These are phyloP conservation scores for Bubalus kerabau DNA, from an alignment of 2,113 vertebrate species.

Conservation along the genomic window DNA sequence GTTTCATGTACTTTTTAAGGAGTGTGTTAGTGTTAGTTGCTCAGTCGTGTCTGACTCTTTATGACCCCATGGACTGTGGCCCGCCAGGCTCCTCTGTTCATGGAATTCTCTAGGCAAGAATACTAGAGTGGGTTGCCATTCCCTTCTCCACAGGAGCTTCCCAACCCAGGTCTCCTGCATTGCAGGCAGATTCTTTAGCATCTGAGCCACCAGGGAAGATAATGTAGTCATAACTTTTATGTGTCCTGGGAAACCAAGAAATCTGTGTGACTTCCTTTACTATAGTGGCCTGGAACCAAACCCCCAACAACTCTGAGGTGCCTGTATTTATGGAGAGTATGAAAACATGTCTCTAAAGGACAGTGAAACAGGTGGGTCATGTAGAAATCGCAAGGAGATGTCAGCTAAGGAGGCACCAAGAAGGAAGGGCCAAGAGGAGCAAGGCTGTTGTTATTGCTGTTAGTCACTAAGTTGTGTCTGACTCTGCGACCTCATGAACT, in stretches of 20 bases:
- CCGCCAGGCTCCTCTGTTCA: background rate
- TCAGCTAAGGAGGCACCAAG: background rate
- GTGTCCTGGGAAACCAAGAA: background rate
- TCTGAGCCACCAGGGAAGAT: background rate
- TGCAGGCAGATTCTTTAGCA: background rate
- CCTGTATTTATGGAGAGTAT: background rate
- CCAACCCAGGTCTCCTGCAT: background rate
- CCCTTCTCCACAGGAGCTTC: background rate
- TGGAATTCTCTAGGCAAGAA: background rate
- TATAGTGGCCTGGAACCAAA: background rate
- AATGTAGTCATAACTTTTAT: background rate
- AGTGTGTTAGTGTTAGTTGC: background rate
- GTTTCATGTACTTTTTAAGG: background rate
- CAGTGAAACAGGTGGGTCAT: background rate
- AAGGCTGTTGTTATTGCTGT: background rate
- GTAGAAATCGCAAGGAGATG: background rate
- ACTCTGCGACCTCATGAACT: background rate
- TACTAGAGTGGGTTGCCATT: background rate
- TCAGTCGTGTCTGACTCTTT: background rate
- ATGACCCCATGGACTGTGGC: background rate
- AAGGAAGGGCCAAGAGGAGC: background rate
- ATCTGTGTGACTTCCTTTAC: background rate
- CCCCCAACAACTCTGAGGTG: background rate
- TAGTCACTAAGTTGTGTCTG: background rate
- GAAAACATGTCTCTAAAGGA: background rate